These are phyloP conservation scores for Spodoptera littoralis DNA, from an alignment of 2,888 invertebrate genomes.

Conservation along the genomic window DNA sequence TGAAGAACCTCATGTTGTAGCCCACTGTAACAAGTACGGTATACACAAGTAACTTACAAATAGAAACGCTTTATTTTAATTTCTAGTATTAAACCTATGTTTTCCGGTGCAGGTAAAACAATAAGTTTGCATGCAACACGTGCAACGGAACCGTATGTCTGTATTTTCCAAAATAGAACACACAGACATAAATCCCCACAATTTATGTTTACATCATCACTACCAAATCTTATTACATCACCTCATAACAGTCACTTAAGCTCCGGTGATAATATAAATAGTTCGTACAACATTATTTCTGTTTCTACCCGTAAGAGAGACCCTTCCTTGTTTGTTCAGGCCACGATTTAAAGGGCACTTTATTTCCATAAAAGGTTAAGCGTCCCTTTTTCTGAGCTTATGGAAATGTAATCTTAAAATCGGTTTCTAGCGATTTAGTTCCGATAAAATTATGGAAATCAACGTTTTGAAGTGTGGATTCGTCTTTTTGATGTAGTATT, in stretches of 20 bases:
- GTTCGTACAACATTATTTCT: slow-evolving; percentile 39
- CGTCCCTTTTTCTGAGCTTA: slow-evolving; percentile 54
- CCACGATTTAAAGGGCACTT: slow-evolving; percentile 62
- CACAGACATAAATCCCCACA: too few species aligned
- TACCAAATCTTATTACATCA: too few species aligned
- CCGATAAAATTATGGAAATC: slow-evolving; percentile 55
- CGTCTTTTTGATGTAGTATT: slow-evolving; percentile 15
- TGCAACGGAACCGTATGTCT: too few species aligned
- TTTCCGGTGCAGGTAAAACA: too few species aligned
- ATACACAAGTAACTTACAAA: too few species aligned
- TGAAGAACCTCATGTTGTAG: too few species aligned
- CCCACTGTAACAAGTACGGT: too few species aligned
- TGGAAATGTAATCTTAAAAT: slow-evolving; percentile 60
- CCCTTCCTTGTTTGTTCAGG: slow-evolving; percentile 68
- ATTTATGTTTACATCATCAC: too few species aligned
- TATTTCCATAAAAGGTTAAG: slow-evolving; percentile 70
- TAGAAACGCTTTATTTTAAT: too few species aligned
- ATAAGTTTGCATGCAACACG: too few species aligned
- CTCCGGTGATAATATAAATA: slow-evolving; percentile 34
- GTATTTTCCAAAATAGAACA: too few species aligned
- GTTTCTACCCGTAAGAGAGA: slow-evolving; percentile 31
- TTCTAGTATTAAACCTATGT: too few species aligned
- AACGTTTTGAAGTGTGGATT: slow-evolving; percentile 8
- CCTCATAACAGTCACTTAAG: slow-evolving; percentile 15
- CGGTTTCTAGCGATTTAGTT: slow-evolving; percentile 54